Percentiles rank a stretch among this genome's conserved stretches.
Conservation (phyloP, 2,797 vertebrate genomes). For the Sebastolobus alascanus region DNA sequence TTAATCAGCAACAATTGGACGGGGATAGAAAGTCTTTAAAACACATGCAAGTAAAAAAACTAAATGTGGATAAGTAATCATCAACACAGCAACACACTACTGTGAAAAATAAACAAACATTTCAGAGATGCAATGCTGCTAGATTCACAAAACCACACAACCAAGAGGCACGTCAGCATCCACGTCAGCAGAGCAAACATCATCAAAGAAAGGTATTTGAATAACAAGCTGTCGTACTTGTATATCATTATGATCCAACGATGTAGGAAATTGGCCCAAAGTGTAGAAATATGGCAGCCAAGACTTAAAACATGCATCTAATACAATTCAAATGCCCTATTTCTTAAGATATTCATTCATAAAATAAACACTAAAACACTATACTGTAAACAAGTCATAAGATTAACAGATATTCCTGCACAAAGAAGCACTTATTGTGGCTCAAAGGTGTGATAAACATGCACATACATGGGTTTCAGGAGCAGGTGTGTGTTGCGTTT, state of each 20-base stretch:
- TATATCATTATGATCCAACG: constrained; percentile 2
- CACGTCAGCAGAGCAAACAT: not conserved
- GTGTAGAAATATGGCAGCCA: constrained; percentile 9
- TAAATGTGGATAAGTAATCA: not conserved
- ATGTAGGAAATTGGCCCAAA: constrained; percentile 15
- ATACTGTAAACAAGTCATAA: constrained; percentile 14
- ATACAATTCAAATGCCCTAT: not conserved
- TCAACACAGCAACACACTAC: not conserved
- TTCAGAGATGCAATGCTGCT: not conserved
- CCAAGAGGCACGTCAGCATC: constrained; percentile 6
- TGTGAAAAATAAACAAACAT: constrained; percentile 12
- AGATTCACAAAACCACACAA: constrained; percentile 33
- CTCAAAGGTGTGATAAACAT: not conserved
- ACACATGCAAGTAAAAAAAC: constrained; percentile 2
- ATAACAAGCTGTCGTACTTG: constrained; percentile 17
- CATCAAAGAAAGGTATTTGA: constrained; percentile 36
- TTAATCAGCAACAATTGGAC: constrained; percentile 36
- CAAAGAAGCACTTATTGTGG: constrained; percentile 3
- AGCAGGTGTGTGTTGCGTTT: constrained; percentile 24
- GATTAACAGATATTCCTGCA: not conserved
- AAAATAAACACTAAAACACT: constrained; percentile 19
- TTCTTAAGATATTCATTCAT: constrained; percentile 6
- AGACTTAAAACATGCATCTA: constrained; percentile 15
- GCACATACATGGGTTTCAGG: not conserved
- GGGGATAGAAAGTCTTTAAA: constrained; percentile 8